A percentile compares a stretch with the other conserved stretches of the same genome.
Conservation (phyloP, 37 sponge, comb jelly and placozoan genomes). For the Bolinopsis microptera region DNA sequence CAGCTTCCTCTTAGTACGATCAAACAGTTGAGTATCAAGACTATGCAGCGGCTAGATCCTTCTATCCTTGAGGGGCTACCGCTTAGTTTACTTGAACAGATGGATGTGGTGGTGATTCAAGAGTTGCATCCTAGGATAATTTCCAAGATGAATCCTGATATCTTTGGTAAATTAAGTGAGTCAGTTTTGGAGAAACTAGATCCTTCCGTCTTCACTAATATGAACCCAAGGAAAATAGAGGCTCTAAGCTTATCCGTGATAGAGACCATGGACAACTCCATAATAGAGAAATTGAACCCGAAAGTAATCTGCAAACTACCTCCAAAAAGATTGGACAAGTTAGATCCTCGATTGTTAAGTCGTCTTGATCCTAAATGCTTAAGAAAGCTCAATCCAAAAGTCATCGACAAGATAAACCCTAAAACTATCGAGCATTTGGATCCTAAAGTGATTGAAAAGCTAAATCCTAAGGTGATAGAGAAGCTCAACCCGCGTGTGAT, state of each 20-base stretch:
- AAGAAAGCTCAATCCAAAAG: neutral
- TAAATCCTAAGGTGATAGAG: neutral
- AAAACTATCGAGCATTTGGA: conserved; percentile 1
- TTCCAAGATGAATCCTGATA: conserved; percentile 41
- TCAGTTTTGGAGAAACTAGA: conserved; percentile 3
- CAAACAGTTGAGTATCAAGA: neutral
- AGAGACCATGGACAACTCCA: neutral
- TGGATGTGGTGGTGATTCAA: neutral
- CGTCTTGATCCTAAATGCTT: conserved; percentile 38
- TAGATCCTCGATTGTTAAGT: conserved; percentile 1
- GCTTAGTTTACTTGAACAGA: neutral
- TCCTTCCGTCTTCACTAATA: neutral
- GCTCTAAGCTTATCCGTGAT: neutral
- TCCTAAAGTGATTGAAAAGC: neutral
- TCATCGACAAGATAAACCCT: conserved; percentile 19
- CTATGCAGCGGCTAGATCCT: neutral
- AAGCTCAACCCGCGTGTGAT: conserved; percentile 38
- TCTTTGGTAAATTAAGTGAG: conserved; percentile 1
- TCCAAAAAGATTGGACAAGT: conserved; percentile 23
- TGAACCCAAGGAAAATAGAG: conserved; percentile 2
- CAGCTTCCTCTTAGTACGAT: neutral
- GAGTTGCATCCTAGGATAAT: conserved; percentile 18
- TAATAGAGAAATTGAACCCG: neutral
- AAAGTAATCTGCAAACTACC: conserved; percentile 16
- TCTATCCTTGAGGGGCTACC: neutral